Evolutionary conservation across 2,797 vertebrate genomes (phyloP), one percentile per base, ranked within the genome.

Genomic region (Sternotherus odoratus): DNA sequence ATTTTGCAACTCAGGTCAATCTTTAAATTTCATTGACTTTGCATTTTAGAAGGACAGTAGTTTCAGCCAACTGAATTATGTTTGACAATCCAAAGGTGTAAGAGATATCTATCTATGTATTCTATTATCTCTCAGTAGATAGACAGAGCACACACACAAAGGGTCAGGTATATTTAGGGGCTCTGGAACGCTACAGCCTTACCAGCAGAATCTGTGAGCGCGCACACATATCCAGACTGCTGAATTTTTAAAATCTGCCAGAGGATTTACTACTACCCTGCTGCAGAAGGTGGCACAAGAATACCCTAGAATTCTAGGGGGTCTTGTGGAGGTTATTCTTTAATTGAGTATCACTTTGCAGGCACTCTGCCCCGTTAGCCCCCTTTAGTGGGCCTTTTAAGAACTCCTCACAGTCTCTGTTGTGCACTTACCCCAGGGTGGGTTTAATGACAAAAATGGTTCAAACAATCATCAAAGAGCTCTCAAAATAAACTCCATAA

Each of bases 81-180:
- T 97, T 97, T 97, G 96, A 94, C 95, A 91, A 95, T 97, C 96
- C 96, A 97, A 97, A 97, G 96, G 96, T 97, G 86, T 97, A 87
- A 74, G 77, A 97, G 94, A 92, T 97, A 96, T 1, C 88, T 75
- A 46, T 75, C 69, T 93, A 4, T 79, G 79, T 87, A 39, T 0
- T 12, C 63, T 87, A 46, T 94, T 92, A 97, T 95, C 95, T 95
- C 36, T 66, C 23, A 4, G 81, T 48, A 97, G 96, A 96, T 95
- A 97, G 82, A 48, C 77, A 93, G 83, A 95, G 50, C 93, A 93
- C 86, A 94, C 82, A 91, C 13, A 21, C 0, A 1, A 78, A 90
- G 91, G 86, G 90, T 88, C 89, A 78, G 24, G 72, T 75, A 48
- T 48, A 48, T 75, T 75, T 75, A 75, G 89, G 91, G 36, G 80